These are phyloP conservation scores for Luperina testacea DNA, from an alignment of 2,888 invertebrate genomes.

Conservation along the genomic window DNA sequence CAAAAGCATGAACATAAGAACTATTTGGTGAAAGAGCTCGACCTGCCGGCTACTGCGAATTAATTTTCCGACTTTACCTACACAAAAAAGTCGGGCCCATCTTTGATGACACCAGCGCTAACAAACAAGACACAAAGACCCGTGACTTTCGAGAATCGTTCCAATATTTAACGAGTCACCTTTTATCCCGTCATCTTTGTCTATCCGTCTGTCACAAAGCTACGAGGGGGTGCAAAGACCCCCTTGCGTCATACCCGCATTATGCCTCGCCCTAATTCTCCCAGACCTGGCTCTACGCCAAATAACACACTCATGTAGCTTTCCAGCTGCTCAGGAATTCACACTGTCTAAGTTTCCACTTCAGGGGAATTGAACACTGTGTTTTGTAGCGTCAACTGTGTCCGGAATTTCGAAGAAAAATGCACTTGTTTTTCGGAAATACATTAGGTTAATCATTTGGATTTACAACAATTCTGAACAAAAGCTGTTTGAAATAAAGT, in stretches of 20 bases:
- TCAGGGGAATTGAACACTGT: slow-evolving; percentile 29
- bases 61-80: neutral
- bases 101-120: neutral
- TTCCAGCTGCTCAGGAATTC: slow-evolving; percentile 47
- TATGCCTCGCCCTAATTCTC: slow-evolving; percentile 71
- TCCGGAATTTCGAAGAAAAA: slow-evolving; percentile 18
- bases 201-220: slow-evolving; percentile 52
- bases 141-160: slow-evolving; percentile 46
- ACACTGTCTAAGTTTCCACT: slow-evolving; percentile 34
- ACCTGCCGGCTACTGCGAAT: neutral
- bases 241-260: slow-evolving; percentile 73
- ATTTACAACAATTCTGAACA: neutral
- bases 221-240: slow-evolving; percentile 40
- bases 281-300: slow-evolving; percentile 70
- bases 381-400: slow-evolving; percentile 19
- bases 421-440: slow-evolving; percentile 30
- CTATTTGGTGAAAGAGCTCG: neutral
- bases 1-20: neutral
- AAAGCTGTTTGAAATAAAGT: slow-evolving; percentile 1
- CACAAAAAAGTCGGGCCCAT: slow-evolving; percentile 17
- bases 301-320: slow-evolving; percentile 53
- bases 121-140: slow-evolving; percentile 37
- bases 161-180: slow-evolving; percentile 53
- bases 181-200: slow-evolving; percentile 54
- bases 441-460: slow-evolving; percentile 21